Base-by-base conservation (phyloP, 2,888 invertebrate species). In the Lasioglossum vierecki region DNA sequence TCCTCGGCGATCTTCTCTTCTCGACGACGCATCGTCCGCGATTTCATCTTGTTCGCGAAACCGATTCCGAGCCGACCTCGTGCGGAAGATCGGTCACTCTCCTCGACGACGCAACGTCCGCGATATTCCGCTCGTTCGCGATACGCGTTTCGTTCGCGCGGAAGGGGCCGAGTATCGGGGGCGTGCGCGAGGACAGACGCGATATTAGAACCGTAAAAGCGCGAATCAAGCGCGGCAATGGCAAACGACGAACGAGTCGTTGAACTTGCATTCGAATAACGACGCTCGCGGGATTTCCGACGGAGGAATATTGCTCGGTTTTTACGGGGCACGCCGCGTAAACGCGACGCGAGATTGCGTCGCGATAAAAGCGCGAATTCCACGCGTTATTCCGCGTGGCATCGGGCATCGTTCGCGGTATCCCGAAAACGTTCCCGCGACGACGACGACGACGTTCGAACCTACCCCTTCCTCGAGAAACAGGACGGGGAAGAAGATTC, bases 131-230 rank as follows among this genome's bases (percentile, higher is more conserved):
- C 30, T 63, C 18, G 63, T 8, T 30, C 30, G 30, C 30, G 30
- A 30, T 1, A 30, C 30, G 30, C 30, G 30, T 30, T n/a, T 22
- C 68, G 80, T 15, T 2, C n/a, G 70, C 53, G 6, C 60, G 15
- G 3, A 35, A 18, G 66, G 22, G 39, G 30, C 13, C 75, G 73
- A 4, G 44, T 13, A 49, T 26, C 46, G n/a, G n/a, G 22, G 39
- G 53, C 15, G 18, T 8, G 60, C 15, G n/a, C 66, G 35, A 66
- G 41, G 26, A 88, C 91, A 89, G 90, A 89, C 90, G 91, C 91
- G 91, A 94, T 94, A 94, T 94, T 93, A 93, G 93, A 93, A 88
- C 91, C 92, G 93, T 94, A 93, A 93, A 94, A 93, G 90, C 83
- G 82, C 82, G 85, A 83, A 87, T 85, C 86, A 90, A 88, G 88